Conservation (phyloP, 2,113 vertebrate genomes). For the Oxygymnocypris stewartii region DNA sequence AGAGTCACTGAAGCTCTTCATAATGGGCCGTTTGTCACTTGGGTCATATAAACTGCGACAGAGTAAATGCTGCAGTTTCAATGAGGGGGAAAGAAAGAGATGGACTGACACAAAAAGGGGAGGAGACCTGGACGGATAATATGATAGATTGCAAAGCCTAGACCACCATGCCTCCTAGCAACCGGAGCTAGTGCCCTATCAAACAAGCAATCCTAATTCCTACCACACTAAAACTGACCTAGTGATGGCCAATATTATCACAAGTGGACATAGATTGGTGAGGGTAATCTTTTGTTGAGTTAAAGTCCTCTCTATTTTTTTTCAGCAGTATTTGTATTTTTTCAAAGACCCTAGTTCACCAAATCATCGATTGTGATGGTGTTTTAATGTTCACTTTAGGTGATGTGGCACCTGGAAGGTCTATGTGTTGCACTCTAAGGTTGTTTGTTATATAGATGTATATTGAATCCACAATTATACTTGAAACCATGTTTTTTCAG, state of each 20-base stretch:
- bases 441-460: neutral
- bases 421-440: conserved; percentile 40
- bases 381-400: neutral
- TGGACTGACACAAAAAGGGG: conserved; percentile 22
- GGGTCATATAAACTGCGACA: neutral
- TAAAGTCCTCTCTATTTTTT: conserved; percentile 20
- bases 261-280: neutral
- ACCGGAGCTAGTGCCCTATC: neutral
- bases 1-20: conserved; percentile 15
- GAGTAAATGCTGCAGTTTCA: conserved; percentile 17
- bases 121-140: conserved; percentile 29
- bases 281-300: neutral
- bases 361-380: neutral
- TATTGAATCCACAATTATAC: conserved; percentile 35
- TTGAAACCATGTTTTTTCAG: conserved; percentile 29
- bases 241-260: neutral
- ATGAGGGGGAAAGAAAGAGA: conserved; percentile 1
- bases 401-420: neutral
- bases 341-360: neutral
- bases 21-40: neutral
- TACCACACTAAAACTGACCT: neutral
- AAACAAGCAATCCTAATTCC: neutral
- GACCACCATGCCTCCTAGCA: conserved; percentile 18
- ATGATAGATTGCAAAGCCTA: conserved; percentile 2
- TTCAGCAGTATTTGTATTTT: neutral